phyloP scores from a whole-genome alignment of 2,888 invertebrate species.

The Nemotelus nigrinus region DNA sequence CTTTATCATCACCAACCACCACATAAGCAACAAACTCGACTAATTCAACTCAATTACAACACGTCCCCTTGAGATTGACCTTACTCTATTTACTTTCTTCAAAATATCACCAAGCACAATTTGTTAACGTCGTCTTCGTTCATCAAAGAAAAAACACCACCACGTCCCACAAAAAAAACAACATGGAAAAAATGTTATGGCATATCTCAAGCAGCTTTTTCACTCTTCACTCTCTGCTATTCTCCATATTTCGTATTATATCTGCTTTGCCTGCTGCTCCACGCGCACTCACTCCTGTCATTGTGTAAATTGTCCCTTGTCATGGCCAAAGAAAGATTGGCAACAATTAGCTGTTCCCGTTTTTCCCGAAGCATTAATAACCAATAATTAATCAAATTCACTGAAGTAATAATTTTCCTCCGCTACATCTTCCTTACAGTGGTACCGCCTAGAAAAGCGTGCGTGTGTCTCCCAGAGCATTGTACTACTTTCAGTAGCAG shows the following conservation, averaged over 20 bases:
- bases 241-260: neutral
- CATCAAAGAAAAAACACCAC: neutral
- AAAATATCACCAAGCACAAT: slow-evolving; percentile 26
- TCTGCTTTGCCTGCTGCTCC: no score
- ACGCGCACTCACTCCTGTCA: neutral
- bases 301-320: slow-evolving; percentile 41
- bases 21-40: neutral
- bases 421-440: slow-evolving; percentile 14
- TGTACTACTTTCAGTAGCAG: neutral
- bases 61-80: slow-evolving; percentile 27
- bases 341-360: slow-evolving; percentile 36
- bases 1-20: no score
- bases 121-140: slow-evolving; percentile 23
- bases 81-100: neutral
- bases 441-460: neutral
- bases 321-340: slow-evolving; percentile 42
- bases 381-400: slow-evolving; percentile 42
- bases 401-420: slow-evolving; percentile 33
- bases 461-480: neutral
- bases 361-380: slow-evolving; percentile 33
- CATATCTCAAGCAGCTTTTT: slow-evolving; percentile 10
- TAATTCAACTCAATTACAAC: slow-evolving; percentile 27
- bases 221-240: neutral
- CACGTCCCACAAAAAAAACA: no score
- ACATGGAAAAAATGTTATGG: slow-evolving; percentile 17